Percentiles rank a stretch among this genome's conserved stretches.
These are phyloP conservation scores for Microcebus ravelobensis DNA, from an alignment of 2,113 vertebrate species.

Conservation along the genomic window DNA sequence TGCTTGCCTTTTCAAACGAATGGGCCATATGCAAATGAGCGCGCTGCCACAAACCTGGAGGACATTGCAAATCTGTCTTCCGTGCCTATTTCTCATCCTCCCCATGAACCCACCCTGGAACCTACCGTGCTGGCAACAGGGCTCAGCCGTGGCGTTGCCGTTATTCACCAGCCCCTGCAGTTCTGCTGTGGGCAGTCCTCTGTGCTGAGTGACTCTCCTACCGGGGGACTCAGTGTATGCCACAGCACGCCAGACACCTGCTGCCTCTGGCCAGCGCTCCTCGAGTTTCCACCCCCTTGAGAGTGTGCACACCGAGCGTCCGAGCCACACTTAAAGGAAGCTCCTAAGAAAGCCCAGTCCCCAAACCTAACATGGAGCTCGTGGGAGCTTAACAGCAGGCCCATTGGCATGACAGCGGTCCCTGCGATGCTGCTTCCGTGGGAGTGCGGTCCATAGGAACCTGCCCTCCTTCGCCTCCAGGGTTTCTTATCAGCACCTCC, in stretches of 20 bases:
- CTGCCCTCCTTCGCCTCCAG: too few species aligned
- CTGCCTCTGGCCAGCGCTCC: rapidly evolving
- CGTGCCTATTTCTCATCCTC: neutral
- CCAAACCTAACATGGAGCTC: rapidly evolving
- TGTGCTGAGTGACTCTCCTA: rapidly evolving
- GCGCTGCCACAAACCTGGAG: neutral
- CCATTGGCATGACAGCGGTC: neutral
- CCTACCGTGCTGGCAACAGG: rapidly evolving
- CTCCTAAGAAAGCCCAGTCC: neutral
- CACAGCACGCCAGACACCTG: rapidly evolving
- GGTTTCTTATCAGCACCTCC: neutral
- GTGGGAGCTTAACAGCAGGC: rapidly evolving
- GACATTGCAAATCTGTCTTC: too few species aligned
- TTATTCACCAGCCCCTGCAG: too few species aligned
- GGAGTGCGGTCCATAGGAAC: rapidly evolving
- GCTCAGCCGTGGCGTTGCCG: rapidly evolving
- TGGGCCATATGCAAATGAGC: rapidly evolving
- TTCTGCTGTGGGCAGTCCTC: neutral
- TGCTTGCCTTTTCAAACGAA: neutral
- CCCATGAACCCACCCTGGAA: too few species aligned
- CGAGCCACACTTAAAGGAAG: neutral
- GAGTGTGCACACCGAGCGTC: neutral
- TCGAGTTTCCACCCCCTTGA: neutral
- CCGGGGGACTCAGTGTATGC: neutral
- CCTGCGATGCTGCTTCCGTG: neutral